A percentile compares a stretch with the other conserved stretches of the same genome.
Conservation (phyloP, 2,888 invertebrate genomes). For the Boloria selene region DNA sequence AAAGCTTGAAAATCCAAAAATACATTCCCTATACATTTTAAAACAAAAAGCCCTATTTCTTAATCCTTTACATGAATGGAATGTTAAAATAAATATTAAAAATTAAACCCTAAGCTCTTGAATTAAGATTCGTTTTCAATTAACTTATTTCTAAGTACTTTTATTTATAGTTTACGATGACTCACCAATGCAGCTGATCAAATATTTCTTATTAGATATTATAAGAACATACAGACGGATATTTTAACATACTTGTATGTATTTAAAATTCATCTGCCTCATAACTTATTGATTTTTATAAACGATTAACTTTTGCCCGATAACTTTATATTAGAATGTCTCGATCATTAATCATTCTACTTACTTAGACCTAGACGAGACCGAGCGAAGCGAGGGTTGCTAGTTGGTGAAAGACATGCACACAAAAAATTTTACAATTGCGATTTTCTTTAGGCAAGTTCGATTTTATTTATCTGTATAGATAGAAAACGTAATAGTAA, state of each 20-base stretch:
- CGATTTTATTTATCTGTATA: no score
- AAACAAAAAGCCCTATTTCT: conserved; percentile 12
- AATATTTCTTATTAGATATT: conserved; percentile 42
- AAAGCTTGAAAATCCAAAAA: not conserved
- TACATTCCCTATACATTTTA: conserved; percentile 5
- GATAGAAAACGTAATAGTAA: no score
- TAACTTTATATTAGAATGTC: no score
- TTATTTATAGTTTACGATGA: conserved; percentile 38
- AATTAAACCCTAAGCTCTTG: conserved; percentile 2
- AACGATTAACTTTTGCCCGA: no score
- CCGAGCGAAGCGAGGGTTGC: no score
- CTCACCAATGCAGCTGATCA: conserved; percentile 41
- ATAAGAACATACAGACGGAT: conserved; percentile 25
- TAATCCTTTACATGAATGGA: conserved; percentile 12
- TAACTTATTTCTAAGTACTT: conserved; percentile 16
- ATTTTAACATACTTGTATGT: conserved; percentile 3
- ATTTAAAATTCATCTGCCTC: not conserved
- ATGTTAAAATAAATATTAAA: not conserved
- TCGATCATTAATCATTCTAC: no score
- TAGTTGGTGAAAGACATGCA: no score
- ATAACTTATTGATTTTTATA: no score
- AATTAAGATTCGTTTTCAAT: conserved; percentile 8
- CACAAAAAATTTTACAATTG: no score
- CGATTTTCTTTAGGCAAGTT: no score
- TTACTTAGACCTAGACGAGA: no score